These are phyloP conservation scores for Leptonema lineaticorne DNA, from an alignment of 1,140 invertebrate species.

Conservation along the genomic window DNA sequence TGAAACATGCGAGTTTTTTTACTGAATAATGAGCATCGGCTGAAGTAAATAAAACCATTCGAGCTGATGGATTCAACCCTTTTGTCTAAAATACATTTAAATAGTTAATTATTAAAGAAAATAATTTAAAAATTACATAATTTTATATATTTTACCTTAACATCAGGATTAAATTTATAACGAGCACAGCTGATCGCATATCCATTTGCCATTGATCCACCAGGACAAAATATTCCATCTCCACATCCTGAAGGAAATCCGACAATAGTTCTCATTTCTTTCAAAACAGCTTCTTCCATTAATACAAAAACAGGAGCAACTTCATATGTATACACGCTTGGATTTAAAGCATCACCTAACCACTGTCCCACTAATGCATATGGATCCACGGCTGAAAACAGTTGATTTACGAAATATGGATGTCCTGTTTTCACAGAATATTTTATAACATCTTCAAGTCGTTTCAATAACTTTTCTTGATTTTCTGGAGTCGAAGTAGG, in stretches of 20 bases:
- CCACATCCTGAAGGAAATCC: slow-evolving; percentile 78
- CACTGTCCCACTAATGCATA: slow-evolving; percentile 83
- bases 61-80: slow-evolving; percentile 66
- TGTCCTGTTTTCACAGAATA: slow-evolving; percentile 88
- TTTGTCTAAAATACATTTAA: slow-evolving; percentile 56
- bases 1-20: slow-evolving; percentile 77
- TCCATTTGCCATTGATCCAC: slow-evolving; percentile 92
- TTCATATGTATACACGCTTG: slow-evolving; percentile 88
- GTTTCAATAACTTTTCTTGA: slow-evolving; percentile 66
- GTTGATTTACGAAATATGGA: slow-evolving; percentile 84
- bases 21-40: slow-evolving; percentile 95
- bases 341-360: slow-evolving; percentile 82
- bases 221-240: slow-evolving; percentile 93
- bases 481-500: slow-evolving; percentile 60
- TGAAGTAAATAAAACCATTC: slow-evolving; percentile 78
- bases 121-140: neutral
- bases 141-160: slow-evolving; percentile 66
- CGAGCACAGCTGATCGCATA: slow-evolving; percentile 92
- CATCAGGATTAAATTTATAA: slow-evolving; percentile 71
- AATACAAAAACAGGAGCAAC: slow-evolving; percentile 87
- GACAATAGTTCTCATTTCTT: slow-evolving; percentile 81
- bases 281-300: slow-evolving; percentile 80
- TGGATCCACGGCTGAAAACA: slow-evolving; percentile 83
- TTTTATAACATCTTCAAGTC: slow-evolving; percentile 67
- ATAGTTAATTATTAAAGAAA: neutral